A percentile compares a stretch with the other conserved stretches of the same genome.
Evolutionary conservation across 2,888 invertebrate species (phyloP).

Genomic region (Tanypteryx hageni): DNA sequence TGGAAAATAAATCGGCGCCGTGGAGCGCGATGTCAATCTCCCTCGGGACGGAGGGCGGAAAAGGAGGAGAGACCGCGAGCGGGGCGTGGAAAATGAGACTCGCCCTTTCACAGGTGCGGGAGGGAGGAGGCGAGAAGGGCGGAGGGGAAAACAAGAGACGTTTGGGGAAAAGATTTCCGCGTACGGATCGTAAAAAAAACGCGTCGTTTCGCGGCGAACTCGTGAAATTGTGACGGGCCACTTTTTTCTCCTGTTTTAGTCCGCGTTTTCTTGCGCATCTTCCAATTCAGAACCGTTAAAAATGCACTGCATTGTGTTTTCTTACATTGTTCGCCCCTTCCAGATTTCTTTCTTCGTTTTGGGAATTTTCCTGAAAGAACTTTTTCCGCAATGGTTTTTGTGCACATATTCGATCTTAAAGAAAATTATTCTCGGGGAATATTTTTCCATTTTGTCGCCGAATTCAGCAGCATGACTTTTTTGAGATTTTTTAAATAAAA

Average conservation of each 20-base stretch:
- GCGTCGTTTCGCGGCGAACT: neutral
- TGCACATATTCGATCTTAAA: too few species aligned
- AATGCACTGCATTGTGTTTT: neutral
- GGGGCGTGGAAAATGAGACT: neutral
- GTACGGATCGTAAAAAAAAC: neutral
- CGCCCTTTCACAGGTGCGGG: neutral
- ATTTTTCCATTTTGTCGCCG: too few species aligned
- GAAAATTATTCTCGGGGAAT: too few species aligned
- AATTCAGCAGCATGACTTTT: too few species aligned
- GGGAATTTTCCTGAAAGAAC: neutral
- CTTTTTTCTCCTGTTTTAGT: neutral
- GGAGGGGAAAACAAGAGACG: neutral
- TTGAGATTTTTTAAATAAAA: too few species aligned
- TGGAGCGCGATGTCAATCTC: neutral
- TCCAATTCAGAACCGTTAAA: conserved; percentile 39
- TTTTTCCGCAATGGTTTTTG: neutral
- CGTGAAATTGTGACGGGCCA: neutral
- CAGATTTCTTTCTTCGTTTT: neutral
- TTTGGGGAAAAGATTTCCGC: neutral
- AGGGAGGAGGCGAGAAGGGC: neutral
- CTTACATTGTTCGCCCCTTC: neutral
- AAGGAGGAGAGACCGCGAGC: neutral
- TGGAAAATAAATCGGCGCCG: neutral
- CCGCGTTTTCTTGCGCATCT: neutral
- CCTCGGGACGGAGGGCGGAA: neutral